Conservation (phyloP, 2,113 vertebrate species). For the human region GRCh38 chr14:88063001-88063500, state of each 20-base stretch:
- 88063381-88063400: not conserved
- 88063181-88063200: not conserved
- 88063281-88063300: not conserved
- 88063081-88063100: not conserved
- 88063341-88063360: not conserved
- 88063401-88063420: not conserved
- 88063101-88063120: not conserved
- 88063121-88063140: not conserved
- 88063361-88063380: not conserved
- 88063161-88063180: not conserved
- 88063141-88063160: not conserved
- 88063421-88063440: not conserved
- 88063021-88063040: not conserved
- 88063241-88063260: not conserved
- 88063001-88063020: not conserved
- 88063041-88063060: not conserved
- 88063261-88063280: not conserved
- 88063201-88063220: not conserved
- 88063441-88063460: not conserved
- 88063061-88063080: not conserved
- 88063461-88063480: rapidly evolving
- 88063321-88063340: not conserved
- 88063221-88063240: not conserved
- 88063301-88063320: not conserved
- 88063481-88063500: not conserved